Conservation (phyloP, 2,797 vertebrate species). For the Trichosurus vulpecula region DNA sequence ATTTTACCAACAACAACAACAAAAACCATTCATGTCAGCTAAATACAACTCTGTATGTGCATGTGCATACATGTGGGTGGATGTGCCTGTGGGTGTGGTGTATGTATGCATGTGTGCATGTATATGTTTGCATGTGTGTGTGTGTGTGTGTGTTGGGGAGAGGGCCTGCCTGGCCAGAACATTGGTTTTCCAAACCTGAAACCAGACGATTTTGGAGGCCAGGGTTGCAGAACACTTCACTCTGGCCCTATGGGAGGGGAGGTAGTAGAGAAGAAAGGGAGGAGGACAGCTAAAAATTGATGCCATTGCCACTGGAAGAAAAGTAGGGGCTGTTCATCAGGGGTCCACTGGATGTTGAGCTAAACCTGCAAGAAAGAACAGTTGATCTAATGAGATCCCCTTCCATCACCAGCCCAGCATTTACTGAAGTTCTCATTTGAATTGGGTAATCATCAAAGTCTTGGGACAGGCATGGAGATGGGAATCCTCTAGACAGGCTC, state of each 20-base stretch:
- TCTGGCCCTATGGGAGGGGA: background rate
- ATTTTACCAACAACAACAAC: conserved; percentile 74
- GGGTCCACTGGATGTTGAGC: conserved; percentile 65
- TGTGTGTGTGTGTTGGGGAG: conserved; percentile 21
- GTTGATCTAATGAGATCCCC: background rate
- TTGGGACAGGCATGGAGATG: conserved; percentile 20
- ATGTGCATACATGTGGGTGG: conserved; percentile 58
- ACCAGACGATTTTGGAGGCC: conserved; percentile 58
- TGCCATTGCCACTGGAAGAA: conserved; percentile 67
- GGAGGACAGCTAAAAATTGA: conserved; percentile 70
- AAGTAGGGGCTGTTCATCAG: conserved; percentile 68
- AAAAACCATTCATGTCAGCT: conserved; percentile 71
- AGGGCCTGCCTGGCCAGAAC: conserved; percentile 39
- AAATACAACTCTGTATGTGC: conserved; percentile 60
- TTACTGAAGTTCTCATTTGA: background rate
- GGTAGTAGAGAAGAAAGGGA: conserved; percentile 7
- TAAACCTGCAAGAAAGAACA: conserved; percentile 75
- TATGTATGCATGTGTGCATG: background rate
- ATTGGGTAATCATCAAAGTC: conserved; percentile 54
- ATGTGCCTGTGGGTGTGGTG: background rate
- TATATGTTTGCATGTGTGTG: background rate
- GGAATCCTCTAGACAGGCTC: conserved; percentile 33
- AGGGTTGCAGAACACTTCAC: conserved; percentile 62
- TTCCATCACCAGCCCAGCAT: background rate
- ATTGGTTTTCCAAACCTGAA: conserved; percentile 63